A percentile compares a stretch with the other conserved stretches of the same genome.
These are phyloP conservation scores for Myrmecophaga tridactyla DNA, from an alignment of 2,113 vertebrate species.

Conservation along the genomic window DNA sequence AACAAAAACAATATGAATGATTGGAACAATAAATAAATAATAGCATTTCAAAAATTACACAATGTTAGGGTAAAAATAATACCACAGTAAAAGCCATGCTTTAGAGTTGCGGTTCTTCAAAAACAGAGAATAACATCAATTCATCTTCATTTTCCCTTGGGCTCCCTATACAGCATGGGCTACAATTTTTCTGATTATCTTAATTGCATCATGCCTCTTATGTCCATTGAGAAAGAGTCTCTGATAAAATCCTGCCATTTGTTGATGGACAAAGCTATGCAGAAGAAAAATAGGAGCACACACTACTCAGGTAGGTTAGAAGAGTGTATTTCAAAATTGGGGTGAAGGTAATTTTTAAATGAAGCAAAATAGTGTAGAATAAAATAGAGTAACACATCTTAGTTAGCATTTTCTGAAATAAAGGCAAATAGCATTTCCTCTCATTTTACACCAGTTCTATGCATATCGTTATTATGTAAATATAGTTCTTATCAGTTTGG, in stretches of 20 bases:
- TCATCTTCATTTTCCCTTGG: background rate
- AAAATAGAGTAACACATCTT: too few relatives aligned
- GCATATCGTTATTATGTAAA: too few relatives aligned
- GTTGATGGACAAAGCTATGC: too few relatives aligned
- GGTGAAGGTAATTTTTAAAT: too few relatives aligned
- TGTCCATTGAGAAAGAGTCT: background rate
- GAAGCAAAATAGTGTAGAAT: too few relatives aligned
- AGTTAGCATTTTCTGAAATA: too few relatives aligned
- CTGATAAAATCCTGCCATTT: slow-evolving; percentile 3
- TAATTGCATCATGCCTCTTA: background rate
- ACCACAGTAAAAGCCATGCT: background rate
- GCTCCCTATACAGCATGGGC: background rate
- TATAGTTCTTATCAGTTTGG: too few relatives aligned
- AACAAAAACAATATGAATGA: background rate
- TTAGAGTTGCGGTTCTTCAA: background rate
- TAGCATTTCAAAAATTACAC: background rate
- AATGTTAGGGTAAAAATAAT: background rate
- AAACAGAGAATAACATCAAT: background rate
- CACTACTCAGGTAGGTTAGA: too few relatives aligned
- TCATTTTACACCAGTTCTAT: too few relatives aligned
- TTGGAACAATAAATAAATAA: background rate
- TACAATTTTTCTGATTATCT: background rate
- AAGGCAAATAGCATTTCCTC: too few relatives aligned
- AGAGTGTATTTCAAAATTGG: too few relatives aligned
- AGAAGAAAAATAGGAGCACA: too few relatives aligned